Conservation (phyloP, 2,888 invertebrate species). For the Spicauda simplicius region DNA sequence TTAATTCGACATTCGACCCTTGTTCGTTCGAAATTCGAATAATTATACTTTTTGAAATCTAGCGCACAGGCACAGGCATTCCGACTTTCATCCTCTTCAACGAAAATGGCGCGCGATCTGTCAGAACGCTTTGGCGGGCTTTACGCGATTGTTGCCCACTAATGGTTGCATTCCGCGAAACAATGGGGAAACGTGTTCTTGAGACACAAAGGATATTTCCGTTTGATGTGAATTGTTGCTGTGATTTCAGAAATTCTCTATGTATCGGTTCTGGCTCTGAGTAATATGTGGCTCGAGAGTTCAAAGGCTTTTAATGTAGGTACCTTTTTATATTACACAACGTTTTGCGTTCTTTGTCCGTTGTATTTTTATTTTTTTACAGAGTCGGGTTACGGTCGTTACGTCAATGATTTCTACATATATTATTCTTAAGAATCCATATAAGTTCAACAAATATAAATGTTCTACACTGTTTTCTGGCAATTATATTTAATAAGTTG, state of each 20-base stretch:
- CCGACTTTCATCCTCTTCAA: slow-evolving; percentile 52
- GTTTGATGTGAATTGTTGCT: slow-evolving; percentile 74
- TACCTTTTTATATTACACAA: slow-evolving; percentile 44
- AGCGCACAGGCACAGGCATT: slow-evolving; percentile 33
- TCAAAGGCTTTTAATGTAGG: slow-evolving; percentile 42
- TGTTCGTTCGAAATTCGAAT: slow-evolving; percentile 29
- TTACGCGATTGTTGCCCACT: slow-evolving; percentile 69
- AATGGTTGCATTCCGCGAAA: slow-evolving; percentile 71
- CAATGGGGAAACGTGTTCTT: slow-evolving; percentile 71
- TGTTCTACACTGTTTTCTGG: no score
- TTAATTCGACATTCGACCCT: slow-evolving; percentile 28
- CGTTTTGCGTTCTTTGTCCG: slow-evolving; percentile 30
- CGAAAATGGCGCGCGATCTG: slow-evolving; percentile 75
- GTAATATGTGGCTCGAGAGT: slow-evolving; percentile 34
- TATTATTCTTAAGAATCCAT: no score
- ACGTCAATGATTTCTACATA: background rate
- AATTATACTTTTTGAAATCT: slow-evolving; percentile 40
- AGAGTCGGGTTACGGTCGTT: slow-evolving; percentile 3
- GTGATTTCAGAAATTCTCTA: slow-evolving; percentile 51
- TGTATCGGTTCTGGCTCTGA: slow-evolving; percentile 38
- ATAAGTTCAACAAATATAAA: no score
- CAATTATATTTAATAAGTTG: no score
- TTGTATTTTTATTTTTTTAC: slow-evolving; percentile 22
- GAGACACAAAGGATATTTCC: slow-evolving; percentile 70
- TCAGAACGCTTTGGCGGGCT: slow-evolving; percentile 69